Conservation (phyloP, 2,113 vertebrate species). For the Crotalus viridis region DNA sequence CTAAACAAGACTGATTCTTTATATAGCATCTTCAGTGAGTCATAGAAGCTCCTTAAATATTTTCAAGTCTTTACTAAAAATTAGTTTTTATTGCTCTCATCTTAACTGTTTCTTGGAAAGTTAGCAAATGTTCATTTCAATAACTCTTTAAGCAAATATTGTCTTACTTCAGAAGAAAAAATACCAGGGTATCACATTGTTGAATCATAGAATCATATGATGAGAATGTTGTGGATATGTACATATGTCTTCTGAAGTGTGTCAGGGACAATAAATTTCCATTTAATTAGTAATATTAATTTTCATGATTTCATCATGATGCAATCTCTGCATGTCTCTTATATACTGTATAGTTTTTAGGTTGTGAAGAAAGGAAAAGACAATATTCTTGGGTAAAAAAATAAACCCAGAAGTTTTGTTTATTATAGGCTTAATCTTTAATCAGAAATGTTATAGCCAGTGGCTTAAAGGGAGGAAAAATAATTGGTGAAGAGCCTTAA, state of each 20-base stretch:
- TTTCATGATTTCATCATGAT: neutral
- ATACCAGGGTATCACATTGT: neutral
- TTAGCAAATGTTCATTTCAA: neutral
- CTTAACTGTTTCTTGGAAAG: neutral
- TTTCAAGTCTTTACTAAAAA: neutral
- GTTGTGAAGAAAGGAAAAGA: neutral
- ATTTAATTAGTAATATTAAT: neutral
- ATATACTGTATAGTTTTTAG: neutral
- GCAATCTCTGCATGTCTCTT: neutral
- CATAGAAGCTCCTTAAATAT: constrained; percentile 13
- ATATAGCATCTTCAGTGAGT: constrained; percentile 15
- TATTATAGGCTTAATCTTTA: neutral
- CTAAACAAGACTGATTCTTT: constrained; percentile 20
- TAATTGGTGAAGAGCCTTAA: neutral
- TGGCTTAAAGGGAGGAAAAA: neutral
- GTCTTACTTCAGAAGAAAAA: neutral
- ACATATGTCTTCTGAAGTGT: neutral
- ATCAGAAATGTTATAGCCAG: neutral
- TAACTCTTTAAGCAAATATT: neutral
- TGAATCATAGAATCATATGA: neutral
- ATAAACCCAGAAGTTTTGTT: neutral
- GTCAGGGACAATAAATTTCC: neutral
- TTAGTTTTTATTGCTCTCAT: neutral
- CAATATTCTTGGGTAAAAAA: neutral
- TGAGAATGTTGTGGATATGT: neutral